A percentile compares a stretch with the other conserved stretches of the same genome.
These are phyloP conservation scores for Thunnus albacares DNA, from an alignment of 2,797 vertebrate genomes.

Conservation along the genomic window DNA sequence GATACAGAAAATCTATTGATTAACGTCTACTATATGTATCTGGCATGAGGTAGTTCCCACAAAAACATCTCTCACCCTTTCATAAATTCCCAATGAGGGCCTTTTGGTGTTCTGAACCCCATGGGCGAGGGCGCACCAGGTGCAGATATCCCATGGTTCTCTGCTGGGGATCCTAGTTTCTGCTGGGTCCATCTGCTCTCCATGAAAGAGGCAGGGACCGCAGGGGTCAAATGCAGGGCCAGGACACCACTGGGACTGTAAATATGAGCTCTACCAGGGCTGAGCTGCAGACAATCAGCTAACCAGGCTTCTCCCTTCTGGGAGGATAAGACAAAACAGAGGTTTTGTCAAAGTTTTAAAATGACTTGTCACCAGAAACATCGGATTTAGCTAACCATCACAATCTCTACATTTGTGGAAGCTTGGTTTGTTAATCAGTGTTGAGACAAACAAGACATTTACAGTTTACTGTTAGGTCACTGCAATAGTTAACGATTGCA, in stretches of 20 bases:
- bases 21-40: background rate
- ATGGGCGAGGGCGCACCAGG: constrained; percentile 39
- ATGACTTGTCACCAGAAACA: background rate
- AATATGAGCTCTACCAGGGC: constrained; percentile 58
- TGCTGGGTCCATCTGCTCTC: constrained; percentile 80
- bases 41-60: background rate
- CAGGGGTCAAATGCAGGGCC: constrained; percentile 49
- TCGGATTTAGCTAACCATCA: background rate
- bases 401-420: background rate
- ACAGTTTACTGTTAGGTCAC: constrained; percentile 11
- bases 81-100: background rate
- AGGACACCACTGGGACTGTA: constrained; percentile 60
- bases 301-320: constrained; percentile 8
- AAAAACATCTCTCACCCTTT: background rate
- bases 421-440: constrained; percentile 51
- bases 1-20: background rate
- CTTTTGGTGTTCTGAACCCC: constrained; percentile 11
- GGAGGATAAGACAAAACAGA: background rate
- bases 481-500: constrained; percentile 51
- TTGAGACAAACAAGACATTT: constrained; percentile 18
- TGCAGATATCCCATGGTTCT: constrained; percentile 64
- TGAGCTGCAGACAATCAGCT: constrained; percentile 2
- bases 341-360: background rate
- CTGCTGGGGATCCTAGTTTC: constrained; percentile 56
- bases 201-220: constrained; percentile 50